A percentile compares a stretch with the other conserved stretches of the same genome.
Evolutionary conservation across 2,888 invertebrate species (phyloP).

Genomic region (Latrodectus elegans): DNA sequence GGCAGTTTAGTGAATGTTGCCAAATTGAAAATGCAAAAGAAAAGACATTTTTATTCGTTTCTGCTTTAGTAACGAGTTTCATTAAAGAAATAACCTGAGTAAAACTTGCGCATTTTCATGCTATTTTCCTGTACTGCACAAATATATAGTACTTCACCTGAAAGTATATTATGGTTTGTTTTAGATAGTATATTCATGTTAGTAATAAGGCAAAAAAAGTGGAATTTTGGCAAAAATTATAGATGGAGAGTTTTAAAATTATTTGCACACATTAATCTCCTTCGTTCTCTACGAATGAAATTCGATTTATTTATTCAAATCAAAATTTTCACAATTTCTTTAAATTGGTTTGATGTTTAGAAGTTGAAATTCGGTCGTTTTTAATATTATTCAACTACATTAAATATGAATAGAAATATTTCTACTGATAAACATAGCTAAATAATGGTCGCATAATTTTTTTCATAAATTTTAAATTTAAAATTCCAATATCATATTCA

Average conservation of each 20-base stretch:
- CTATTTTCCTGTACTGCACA: too few relatives aligned
- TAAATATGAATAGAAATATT: background rate
- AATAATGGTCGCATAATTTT: background rate
- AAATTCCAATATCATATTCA: conserved; percentile 20
- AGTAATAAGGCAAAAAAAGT: too few relatives aligned
- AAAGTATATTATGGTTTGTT: too few relatives aligned
- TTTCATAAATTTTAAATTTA: background rate
- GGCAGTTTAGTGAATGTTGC: background rate
- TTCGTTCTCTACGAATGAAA: background rate
- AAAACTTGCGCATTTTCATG: too few relatives aligned
- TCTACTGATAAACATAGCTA: background rate
- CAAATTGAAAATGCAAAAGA: background rate
- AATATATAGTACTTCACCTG: too few relatives aligned
- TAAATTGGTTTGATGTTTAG: background rate
- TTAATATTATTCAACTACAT: background rate
- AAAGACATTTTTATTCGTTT: background rate
- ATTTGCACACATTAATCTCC: too few relatives aligned
- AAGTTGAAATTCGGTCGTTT: background rate
- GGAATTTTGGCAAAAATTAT: too few relatives aligned
- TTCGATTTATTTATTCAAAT: background rate
- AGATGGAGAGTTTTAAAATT: too few relatives aligned
- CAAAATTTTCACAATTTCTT: background rate
- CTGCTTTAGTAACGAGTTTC: background rate
- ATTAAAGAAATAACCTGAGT: too few relatives aligned
- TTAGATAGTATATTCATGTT: too few relatives aligned